Evolutionary conservation across 2,113 vertebrate genomes (phyloP).

Genomic region (Laticauda laticaudata): DNA sequence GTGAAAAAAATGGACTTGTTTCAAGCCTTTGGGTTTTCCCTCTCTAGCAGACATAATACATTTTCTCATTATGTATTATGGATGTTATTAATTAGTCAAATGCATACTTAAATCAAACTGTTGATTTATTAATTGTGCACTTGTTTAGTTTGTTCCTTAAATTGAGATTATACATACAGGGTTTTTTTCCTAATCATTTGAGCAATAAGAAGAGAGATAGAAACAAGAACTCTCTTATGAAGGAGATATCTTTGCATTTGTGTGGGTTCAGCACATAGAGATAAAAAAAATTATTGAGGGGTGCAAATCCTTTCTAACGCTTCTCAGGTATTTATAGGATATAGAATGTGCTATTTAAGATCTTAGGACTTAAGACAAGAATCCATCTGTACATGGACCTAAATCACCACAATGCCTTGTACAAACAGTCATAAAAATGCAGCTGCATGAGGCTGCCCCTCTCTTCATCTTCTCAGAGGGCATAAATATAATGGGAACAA

Average conservation of each 20-base stretch:
- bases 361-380: background rate
- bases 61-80: background rate
- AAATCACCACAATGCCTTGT: background rate
- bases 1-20: background rate
- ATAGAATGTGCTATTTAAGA: background rate
- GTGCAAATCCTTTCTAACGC: background rate
- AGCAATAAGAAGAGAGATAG: background rate
- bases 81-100: background rate
- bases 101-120: background rate
- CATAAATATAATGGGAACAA: background rate
- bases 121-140: background rate
- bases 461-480: background rate
- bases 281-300: background rate
- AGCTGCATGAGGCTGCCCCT: no score
- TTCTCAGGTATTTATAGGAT: background rate
- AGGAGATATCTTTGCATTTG: background rate
- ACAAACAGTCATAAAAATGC: background rate
- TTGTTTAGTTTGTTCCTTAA: background rate
- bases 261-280: background rate
- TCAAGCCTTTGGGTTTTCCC: background rate
- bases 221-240: background rate
- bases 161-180: background rate
- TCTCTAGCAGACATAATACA: background rate
- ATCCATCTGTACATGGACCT: background rate
- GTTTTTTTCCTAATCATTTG: background rate